Base-by-base conservation (phyloP, 2,797 vertebrate species). In the Anomalospiza imberbis region DNA sequence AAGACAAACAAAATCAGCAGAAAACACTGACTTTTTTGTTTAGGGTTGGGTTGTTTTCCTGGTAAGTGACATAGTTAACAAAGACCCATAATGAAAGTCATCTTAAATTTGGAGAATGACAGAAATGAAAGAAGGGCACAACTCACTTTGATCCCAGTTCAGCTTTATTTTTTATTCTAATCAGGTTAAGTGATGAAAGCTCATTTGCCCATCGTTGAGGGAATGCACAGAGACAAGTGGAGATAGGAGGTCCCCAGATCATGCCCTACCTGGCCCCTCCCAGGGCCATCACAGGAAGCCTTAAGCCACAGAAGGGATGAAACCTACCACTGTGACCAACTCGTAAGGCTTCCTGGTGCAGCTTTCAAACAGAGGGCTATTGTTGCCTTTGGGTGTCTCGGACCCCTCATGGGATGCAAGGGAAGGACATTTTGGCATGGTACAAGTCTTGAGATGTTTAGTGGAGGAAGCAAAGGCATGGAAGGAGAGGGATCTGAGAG, bases 191-290 rank as follows among this genome's bases (percentile, higher is more conserved):
- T 74, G 67, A 66, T 48, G 40, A 80, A 61, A 78, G 6, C 17
- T 68, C 21, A 44, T 36, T 63, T 91, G 34, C 15, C 19, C 13
- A 45, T 4, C 1, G 0, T 2, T 1, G 3, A 89, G 17, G 32
- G 21, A 70, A 20, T 3, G 10, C 28, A 34, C 7, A 78, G 61
- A 77, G 15, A 60, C 12, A 72, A 53, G 0, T 5, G 36, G 34
- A 88, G 36, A 47, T 0, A 4, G 2, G 4, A 2, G 10, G 5
- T 24, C 57, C 7, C 3, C 1, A 3, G 38, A 55, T 36, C n/a
- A 48, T 31, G 29, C 14, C 17, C 20, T 72, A 42, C 16, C 25
- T 78, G 42, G 12, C 7, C 6, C 20, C 14, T 84, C 20, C 25
- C 6, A 42, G 21, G 38, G 17, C n/a, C 48, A 28, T 32, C 32